Evolutionary conservation across 2,888 invertebrate genomes (phyloP), one percentile per base, ranked within the genome.

Genomic region (Yponomeuta malinellus): DNA sequence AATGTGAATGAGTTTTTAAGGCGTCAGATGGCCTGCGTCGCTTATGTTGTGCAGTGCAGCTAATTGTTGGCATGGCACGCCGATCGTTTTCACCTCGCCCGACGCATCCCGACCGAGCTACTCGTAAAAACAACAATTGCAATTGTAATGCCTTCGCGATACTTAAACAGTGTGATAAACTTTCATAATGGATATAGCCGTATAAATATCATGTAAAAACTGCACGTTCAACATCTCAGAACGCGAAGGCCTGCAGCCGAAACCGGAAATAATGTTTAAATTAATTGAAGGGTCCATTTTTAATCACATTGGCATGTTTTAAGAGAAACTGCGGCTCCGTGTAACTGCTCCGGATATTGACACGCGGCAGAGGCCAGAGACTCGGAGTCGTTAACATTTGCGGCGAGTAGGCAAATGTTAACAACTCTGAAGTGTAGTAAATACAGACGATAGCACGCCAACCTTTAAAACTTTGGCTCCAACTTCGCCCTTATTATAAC

Each of bases 231-330:
- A 73, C 63, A 74, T 73, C 76, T 74, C n/a, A 8, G 37, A 63
- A 70, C 15, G 15, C 10, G 33, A 63, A 37, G 37, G 37, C 63
- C 37, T n/a, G 10, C 15, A 6, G 74, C 80, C 88, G 29, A 37
- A 70, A 88, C 89, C 87, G 85, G 89, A 84, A 83, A 84, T 74
- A 76, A 80, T 76, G 76, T 78, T 81, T 83, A 48, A 70, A 68
- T 88, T 87, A 87, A 89, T 89, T 87, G 84, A 87, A 87, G 88
- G 87, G 88, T 85, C 81, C 80, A 80, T 81, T 59, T 81, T 84
- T 84, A 83, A 83, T 85, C 84, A 87, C 83, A 87, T 87, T 85
- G 75, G 79, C 86, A 79, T 81, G 83, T 83, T 86, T 86, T 77
- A 83, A 88, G 87, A 85, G 88, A 89, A 89, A 89, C 66, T 37